A percentile compares a stretch with the other conserved stretches of the same genome.
These are phyloP conservation scores for Eptatretus burgeri DNA, from an alignment of 2,113 vertebrate genomes.

Conservation along the genomic window DNA sequence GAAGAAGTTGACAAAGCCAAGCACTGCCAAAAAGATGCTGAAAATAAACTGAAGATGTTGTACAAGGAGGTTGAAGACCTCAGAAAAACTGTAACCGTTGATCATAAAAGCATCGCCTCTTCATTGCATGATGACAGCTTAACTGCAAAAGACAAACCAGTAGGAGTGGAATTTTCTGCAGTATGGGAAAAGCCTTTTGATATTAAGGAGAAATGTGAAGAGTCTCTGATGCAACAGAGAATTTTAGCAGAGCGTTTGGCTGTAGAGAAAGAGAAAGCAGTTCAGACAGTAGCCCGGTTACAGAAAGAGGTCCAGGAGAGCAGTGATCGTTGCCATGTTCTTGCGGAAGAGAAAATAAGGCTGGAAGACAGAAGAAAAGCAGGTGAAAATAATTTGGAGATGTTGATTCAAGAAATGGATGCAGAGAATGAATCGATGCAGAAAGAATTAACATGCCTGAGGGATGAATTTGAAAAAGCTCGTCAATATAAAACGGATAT, in stretches of 20 bases:
- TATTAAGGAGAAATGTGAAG: constrained; percentile 50
- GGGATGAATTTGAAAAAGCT: too few species aligned
- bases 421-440: constrained; percentile 59
- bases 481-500: too few species aligned
- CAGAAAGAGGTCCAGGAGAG: constrained; percentile 9
- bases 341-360: constrained; percentile 43
- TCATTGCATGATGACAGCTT: too few species aligned
- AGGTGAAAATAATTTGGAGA: constrained; percentile 51
- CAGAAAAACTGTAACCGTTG: constrained; percentile 19
- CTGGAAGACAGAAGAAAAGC: constrained; percentile 53
- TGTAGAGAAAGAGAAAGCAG: constrained; percentile 49
- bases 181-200: constrained; percentile 51
- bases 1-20: constrained; percentile 35
- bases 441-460: constrained; percentile 18
- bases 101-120: too few species aligned
- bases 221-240: constrained; percentile 25
- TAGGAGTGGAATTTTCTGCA: constrained; percentile 55
- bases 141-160: constrained; percentile 67
- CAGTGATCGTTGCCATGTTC: constrained; percentile 26
- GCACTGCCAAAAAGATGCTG: constrained; percentile 25
- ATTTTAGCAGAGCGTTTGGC: constrained; percentile 38
- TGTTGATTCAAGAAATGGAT: constrained; percentile 64
- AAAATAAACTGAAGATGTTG: constrained; percentile 78
- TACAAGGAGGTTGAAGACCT: constrained; percentile 48
- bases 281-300: too few species aligned